Percentiles rank a stretch among this genome's conserved stretches.
Conservation (phyloP, 2,797 vertebrate species). For the Prionace glauca region DNA sequence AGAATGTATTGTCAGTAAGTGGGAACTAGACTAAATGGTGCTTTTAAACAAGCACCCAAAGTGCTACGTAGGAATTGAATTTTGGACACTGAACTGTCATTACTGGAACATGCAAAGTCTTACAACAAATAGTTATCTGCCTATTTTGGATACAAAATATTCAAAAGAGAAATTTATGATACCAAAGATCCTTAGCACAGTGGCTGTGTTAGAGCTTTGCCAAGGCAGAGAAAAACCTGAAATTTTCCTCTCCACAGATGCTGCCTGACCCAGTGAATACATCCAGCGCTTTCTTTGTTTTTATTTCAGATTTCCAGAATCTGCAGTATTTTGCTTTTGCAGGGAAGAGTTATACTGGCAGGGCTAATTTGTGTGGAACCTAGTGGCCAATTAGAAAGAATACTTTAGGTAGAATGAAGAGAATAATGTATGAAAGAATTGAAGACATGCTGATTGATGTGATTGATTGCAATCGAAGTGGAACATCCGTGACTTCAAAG, state of each 20-base stretch:
- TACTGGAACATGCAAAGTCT: background rate
- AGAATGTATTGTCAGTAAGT: background rate
- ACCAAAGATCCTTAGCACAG: background rate
- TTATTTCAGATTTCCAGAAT: background rate
- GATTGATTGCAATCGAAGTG: background rate
- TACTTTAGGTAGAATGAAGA: background rate
- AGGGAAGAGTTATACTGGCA: background rate
- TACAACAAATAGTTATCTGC: background rate
- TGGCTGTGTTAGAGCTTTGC: background rate
- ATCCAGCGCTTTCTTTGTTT: too few relatives aligned
- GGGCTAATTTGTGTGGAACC: background rate
- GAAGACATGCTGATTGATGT: background rate
- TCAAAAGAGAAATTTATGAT: background rate
- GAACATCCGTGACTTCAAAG: background rate
- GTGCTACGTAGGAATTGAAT: background rate
- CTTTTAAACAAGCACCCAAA: background rate
- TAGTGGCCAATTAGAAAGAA: background rate
- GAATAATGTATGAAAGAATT: background rate
- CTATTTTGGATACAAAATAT: background rate
- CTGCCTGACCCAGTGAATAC: too few relatives aligned
- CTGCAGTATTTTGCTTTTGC: background rate
- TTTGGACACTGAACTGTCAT: background rate
- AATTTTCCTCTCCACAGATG: too few relatives aligned
- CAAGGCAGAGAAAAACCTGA: background rate
- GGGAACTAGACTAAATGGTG: background rate